Evolutionary conservation across 23 tunicate genomes (phyloP), one percentile per base, ranked within the genome.

Genomic region (Trididemnum clinides): DNA sequence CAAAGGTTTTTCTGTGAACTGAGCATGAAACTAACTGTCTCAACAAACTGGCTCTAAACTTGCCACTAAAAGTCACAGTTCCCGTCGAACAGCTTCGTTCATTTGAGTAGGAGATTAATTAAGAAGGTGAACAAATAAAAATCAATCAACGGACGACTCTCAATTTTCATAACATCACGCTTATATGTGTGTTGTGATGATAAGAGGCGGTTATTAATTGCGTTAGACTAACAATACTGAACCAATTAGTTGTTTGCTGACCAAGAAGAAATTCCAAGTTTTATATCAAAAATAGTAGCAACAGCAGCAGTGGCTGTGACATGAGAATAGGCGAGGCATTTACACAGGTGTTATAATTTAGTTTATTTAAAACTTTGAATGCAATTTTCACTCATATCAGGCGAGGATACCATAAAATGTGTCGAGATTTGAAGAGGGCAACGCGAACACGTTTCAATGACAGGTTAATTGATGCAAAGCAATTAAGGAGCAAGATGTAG

Each of bases 191-290:
- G 5, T 32, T 29, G 2, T 15, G 7, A 5, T 10, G 36, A 66
- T 23, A 6, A 32, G 7, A 10, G 69, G 6, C 37, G 36, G 10
- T 66, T 66, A 66, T 66, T 66, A 66, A 66, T 66, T 66, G 75
- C 75, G 7, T 20, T 4, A 6, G 37, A 4, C n/a, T 6, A 32
- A 66, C 75, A 66, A 66, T 66, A 66, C 75, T 66, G 10, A 6
- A 20, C n/a, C 75, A 66, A 66, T 66, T 66, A 66, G 75, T n/a
- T 66, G 75, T 66, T 66, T 66, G 75, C 37, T 4, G 30, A 28
- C 4, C 37, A 5, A 29, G 19, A 37, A 29, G 37, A 29, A n/a
- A 59, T 25, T n/a, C 25, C 22, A 12, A 59, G 25, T 44, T 44
- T n/a, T n/a, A n/a, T n/a, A n/a, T n/a, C n/a, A n/a, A n/a, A n/a